These are phyloP conservation scores for Gorsachius goisagi DNA, from an alignment of 2,113 vertebrate genomes.

Conservation along the genomic window DNA sequence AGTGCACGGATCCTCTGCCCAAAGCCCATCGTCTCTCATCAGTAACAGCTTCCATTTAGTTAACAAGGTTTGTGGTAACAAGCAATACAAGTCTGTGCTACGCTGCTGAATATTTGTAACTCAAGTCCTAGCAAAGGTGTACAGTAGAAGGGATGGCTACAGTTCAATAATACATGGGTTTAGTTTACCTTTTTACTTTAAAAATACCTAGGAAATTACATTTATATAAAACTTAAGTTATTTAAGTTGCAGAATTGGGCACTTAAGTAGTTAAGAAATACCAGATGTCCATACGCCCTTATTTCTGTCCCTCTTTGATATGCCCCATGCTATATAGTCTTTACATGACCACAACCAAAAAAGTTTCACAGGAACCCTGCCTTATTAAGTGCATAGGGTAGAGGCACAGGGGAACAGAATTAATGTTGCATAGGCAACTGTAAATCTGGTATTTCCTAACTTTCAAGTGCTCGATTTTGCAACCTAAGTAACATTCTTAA, in stretches of 20 bases:
- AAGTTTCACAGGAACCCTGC: neutral
- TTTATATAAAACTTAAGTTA: constrained; percentile 15
- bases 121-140: neutral
- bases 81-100: neutral
- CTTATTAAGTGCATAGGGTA: constrained; percentile 15
- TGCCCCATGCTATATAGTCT: neutral
- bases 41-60: neutral
- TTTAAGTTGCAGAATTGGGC: constrained; percentile 5
- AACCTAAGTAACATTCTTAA: constrained; percentile 54
- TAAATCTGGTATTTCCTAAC: constrained; percentile 65
- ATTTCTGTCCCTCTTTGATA: constrained; percentile 17
- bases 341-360: constrained; percentile 16
- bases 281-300: constrained; percentile 27
- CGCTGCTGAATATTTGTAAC: neutral
- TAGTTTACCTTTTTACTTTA: neutral
- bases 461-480: constrained; percentile 48
- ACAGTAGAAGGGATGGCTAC: neutral
- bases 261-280: constrained; percentile 48
- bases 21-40: rapidly evolving
- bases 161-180: neutral
- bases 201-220: constrained; percentile 39
- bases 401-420: constrained; percentile 38
- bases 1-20: neutral
- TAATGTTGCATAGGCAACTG: constrained; percentile 57
- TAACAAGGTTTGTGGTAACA: neutral